Evolutionary conservation across 2,797 vertebrate species (phyloP), one percentile per base, ranked within the genome.

Genomic region (Leptatherina wallacei): DNA sequence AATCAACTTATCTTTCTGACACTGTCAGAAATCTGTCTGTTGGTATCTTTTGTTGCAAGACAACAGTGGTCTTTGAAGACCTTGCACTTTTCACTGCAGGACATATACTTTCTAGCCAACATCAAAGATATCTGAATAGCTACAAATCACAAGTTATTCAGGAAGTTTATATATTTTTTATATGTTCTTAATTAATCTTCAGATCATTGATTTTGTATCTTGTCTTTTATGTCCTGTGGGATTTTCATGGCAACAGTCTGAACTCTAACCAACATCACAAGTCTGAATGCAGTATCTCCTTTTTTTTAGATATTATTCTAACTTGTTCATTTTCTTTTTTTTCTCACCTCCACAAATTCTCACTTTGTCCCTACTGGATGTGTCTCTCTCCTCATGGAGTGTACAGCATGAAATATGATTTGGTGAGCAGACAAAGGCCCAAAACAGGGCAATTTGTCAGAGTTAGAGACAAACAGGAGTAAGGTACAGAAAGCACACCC

Each of bases 391-490:
- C 32, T 40, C 40, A 64, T 70, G 63, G 24, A 63, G 73, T 77
- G 66, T 56, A 58, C 62, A 61, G 67, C 61, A 79, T 88, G 87
- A 84, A 90, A 91, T 90, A 78, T 85, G 85, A 88, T 87, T 55
- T 32, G 32, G 65, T 62, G 77, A 80, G 66, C 69, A 78, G 82
- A 78, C 80, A 84, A 82, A 86, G 75, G 71, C 78, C 75, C 72
- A 86, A 90, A 71, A 88, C 69, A 85, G 77, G 32, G 80, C 83
- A 75, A 94, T 91, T 91, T 88, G 84, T 94, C 91, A 88, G 82
- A 62, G 77, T 90, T 87, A 88, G 74, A 83, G 70, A 67, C 73
- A 63, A 40, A 76, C 62, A 62, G 61, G 60, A 78, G 61, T 44
- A 38, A 66, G 35, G 83, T 59, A 77, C 30, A 61, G 69, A 52